A percentile compares a stretch with the other conserved stretches of the same genome.
phyloP scores from a whole-genome alignment of 2,113 vertebrate species.

The Tricholaema leucomelas region DNA sequence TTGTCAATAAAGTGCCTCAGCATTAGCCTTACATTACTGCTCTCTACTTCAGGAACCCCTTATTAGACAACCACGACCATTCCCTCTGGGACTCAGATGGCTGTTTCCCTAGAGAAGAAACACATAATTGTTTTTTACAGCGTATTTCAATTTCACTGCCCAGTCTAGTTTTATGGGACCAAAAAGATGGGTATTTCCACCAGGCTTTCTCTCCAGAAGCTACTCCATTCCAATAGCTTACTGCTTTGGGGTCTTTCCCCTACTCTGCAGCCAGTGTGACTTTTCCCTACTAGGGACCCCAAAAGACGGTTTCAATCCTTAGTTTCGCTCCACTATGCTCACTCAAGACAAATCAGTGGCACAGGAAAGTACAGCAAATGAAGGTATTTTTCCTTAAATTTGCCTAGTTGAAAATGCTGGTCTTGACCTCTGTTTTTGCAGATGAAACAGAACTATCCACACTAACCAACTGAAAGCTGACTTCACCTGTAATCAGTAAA shows the following conservation, averaged over 20 bases:
- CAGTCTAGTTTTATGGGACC: conserved; percentile 15
- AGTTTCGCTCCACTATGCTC: conserved; percentile 22
- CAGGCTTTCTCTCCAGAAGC: background rate
- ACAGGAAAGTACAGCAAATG: background rate
- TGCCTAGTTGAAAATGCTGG: background rate
- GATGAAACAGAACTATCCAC: background rate
- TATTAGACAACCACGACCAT: background rate
- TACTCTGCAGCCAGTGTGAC: conserved; percentile 1
- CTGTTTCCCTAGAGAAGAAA: conserved; percentile 15
- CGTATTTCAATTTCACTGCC: conserved; percentile 38
- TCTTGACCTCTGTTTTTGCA: background rate
- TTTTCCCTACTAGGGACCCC: too few species aligned
- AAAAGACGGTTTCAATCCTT: too few species aligned
- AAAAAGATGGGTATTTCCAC: conserved; percentile 8
- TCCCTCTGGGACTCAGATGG: background rate
- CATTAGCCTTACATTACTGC: background rate
- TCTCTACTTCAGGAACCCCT: background rate
- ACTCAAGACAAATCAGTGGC: background rate
- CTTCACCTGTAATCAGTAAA: background rate
- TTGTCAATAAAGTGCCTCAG: conserved; percentile 1
- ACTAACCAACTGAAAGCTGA: background rate
- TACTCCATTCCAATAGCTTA: conserved; percentile 3
- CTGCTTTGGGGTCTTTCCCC: background rate
- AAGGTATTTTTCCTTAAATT: background rate
- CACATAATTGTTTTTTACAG: background rate